A percentile compares a stretch with the other conserved stretches of the same genome.
Conservation (phyloP, 2,113 vertebrate genomes). For the Candoia aspera region DNA sequence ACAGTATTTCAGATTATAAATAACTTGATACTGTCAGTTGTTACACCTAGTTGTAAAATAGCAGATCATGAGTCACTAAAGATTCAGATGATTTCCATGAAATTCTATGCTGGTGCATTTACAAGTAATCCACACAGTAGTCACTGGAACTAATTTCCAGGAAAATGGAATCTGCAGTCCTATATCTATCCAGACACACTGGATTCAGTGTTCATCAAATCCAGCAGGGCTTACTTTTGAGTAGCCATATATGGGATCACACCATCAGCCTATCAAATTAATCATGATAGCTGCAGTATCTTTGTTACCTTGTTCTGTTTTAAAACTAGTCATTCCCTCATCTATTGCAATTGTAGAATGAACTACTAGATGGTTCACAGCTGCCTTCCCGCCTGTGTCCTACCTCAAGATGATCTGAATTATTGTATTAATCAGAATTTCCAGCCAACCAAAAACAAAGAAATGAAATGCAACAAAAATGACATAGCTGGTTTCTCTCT, state of each 20-base stretch:
- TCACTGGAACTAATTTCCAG: not conserved
- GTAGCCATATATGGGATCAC: not conserved
- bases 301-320: conserved; percentile 15
- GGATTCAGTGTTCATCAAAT: not conserved
- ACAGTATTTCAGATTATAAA: not conserved
- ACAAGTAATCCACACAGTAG: not conserved
- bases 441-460: conserved; percentile 66
- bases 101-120: not conserved
- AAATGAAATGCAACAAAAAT: conserved; percentile 48
- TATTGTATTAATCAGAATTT: conserved; percentile 42
- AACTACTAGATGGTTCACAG: conserved; percentile 73
- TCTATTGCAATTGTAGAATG: conserved; percentile 51
- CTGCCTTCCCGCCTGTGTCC: conserved; percentile 58
- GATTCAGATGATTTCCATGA: not conserved
- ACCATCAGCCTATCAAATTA: conserved; percentile 9
- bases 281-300: not conserved
- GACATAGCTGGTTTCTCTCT: conserved; percentile 49
- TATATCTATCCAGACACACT: not conserved
- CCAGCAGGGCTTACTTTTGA: not conserved
- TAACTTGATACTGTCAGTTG: not conserved
- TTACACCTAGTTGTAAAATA: not conserved
- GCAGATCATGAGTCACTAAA: not conserved
- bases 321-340: not conserved
- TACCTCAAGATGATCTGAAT: conserved; percentile 41
- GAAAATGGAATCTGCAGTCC: not conserved